Percentiles rank a stretch among this genome's conserved stretches.
phyloP scores from a whole-genome alignment of 2,888 invertebrate species.

The Bruchidius siliquastri region DNA sequence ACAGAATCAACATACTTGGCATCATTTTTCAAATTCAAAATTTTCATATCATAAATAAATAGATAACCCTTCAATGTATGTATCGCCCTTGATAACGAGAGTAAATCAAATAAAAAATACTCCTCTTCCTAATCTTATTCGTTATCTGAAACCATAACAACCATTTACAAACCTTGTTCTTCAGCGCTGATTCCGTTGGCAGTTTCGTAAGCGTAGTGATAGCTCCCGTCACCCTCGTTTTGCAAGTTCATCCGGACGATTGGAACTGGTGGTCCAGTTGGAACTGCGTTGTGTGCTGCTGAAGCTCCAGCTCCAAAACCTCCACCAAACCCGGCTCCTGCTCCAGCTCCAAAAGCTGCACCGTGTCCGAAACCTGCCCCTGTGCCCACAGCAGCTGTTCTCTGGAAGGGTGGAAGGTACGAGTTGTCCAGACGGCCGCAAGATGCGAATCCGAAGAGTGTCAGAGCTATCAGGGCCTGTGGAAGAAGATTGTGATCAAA shows the following conservation, averaged over 20 bases:
- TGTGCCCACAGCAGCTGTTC: constrained; percentile 25
- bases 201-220: constrained; percentile 50
- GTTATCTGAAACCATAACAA: no score
- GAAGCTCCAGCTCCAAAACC: constrained; percentile 3
- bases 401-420: constrained; percentile 35
- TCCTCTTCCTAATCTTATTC: no score
- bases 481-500: constrained; percentile 8
- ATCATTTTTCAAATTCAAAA: no score
- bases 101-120: no score
- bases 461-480: constrained; percentile 24
- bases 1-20: no score
- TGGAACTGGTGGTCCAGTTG: constrained; percentile 24
- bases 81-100: no score
- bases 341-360: constrained; percentile 2
- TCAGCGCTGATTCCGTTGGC: constrained; percentile 52
- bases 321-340: constrained; percentile 5
- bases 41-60: no score
- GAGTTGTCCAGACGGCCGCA: constrained; percentile 26
- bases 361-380: not conserved
- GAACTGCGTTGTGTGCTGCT: constrained; percentile 8
- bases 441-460: constrained; percentile 24
- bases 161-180: constrained; percentile 25
- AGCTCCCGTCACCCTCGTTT: constrained; percentile 35
- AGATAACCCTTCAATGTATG: no score
- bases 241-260: constrained; percentile 32